Evolutionary conservation across 2,888 invertebrate species (phyloP), one percentile per base, ranked within the genome.

Genomic region (Smittia aterrima): DNA sequence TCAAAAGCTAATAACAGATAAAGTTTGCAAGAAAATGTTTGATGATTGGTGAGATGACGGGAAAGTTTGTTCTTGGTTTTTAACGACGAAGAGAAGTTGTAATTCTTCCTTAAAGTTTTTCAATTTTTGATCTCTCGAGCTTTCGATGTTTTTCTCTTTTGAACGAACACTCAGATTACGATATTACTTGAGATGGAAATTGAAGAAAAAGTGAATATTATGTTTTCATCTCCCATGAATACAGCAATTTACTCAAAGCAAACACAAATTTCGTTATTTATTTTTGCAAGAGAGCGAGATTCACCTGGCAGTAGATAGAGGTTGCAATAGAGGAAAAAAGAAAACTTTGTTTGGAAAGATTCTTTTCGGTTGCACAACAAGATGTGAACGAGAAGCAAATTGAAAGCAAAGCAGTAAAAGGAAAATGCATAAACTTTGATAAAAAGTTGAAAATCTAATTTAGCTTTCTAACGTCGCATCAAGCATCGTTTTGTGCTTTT

Each of bases 201-300:
- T 7, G 27, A 22, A 20, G 9, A 66, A n/a, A 58, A 58, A 25
- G 32, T 66, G 66, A 66, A 66, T 22, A 66, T 66, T 66, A 66
- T 66, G 25, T 66, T 27, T 20, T 20, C 58, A 20, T 58, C 22
- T 58, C 22, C 58, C 22, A 58, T 66, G 66, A 66, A 66, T 66
- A 66, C 38, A 66, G 25, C 66, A 66, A 66, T 66, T 66, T 66
- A 66, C 66, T 66, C 40, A 32, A 66, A 66, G 66, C 66, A 66
- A 66, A 66, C 38, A 66, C 40, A 40, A 64, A 38, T 66, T 66
- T 40, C 11, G 40, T 66, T 40, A 40, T 32, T 18, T 24, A 64
- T 58, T 58, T 47, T 47, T 47, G 24, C 58, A 3, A 22, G n/a
- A 47, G 53, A 47, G 11, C 53, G 53, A 47, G 47, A 47, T 47